phyloP scores from a whole-genome alignment of 2,113 vertebrate genomes.

The Psettodes erumei region DNA sequence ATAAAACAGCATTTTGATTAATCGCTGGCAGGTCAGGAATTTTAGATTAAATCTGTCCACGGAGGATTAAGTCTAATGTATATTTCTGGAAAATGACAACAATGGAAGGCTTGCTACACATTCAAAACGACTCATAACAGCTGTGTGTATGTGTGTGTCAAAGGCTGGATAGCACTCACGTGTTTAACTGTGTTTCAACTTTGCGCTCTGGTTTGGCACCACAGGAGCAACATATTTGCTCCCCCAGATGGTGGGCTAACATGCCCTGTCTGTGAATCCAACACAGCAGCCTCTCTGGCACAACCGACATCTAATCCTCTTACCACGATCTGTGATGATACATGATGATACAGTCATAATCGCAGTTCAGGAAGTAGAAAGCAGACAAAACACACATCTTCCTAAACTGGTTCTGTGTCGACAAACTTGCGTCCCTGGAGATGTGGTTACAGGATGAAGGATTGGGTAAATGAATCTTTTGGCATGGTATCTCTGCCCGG shows the following conservation, averaged over 20 bases:
- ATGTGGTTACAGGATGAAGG: slow-evolving; percentile 23
- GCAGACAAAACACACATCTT: slow-evolving; percentile 61
- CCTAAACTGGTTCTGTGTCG: slow-evolving; percentile 28
- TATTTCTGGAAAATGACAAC: neutral
- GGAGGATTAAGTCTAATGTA: neutral
- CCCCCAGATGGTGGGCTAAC: slow-evolving; percentile 69
- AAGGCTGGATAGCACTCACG: neutral
- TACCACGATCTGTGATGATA: slow-evolving; percentile 66
- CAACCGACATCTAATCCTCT: slow-evolving; percentile 67
- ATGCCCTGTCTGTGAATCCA: slow-evolving; percentile 50
- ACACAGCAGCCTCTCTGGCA: slow-evolving; percentile 66
- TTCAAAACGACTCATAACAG: neutral
- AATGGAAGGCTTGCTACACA: neutral
- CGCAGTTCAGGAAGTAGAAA: slow-evolving; percentile 53
- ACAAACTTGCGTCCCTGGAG: slow-evolving; percentile 25
- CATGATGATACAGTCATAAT: slow-evolving; percentile 68
- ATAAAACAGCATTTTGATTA: neutral
- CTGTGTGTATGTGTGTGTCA: slow-evolving; percentile 11
- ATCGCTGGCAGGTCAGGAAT: neutral
- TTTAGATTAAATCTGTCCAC: neutral
- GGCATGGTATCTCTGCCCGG: slow-evolving; percentile 11
- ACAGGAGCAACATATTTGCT: slow-evolving; percentile 61
- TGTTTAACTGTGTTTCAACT: slow-evolving; percentile 39
- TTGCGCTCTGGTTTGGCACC: slow-evolving; percentile 57
- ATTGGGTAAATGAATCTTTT: slow-evolving; percentile 27